Conservation (phyloP, 2,888 invertebrate species). For the Tiphia femorata region DNA sequence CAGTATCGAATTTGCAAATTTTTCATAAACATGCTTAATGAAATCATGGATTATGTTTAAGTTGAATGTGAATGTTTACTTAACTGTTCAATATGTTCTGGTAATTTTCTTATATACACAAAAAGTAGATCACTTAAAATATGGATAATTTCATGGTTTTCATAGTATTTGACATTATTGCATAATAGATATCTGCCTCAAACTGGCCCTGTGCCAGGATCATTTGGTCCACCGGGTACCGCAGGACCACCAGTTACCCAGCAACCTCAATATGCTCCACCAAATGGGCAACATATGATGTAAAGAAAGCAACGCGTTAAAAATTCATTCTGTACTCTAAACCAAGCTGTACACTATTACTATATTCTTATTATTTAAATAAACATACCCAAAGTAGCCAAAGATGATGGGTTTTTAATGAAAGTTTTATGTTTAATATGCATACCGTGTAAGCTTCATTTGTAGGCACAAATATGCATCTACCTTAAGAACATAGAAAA, state of each 20-base stretch:
- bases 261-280: conserved; percentile 59
- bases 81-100: too few relatives aligned
- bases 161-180: conserved; percentile 17
- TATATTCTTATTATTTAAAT: conserved; percentile 57
- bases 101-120: too few relatives aligned
- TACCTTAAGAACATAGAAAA: conserved; percentile 10
- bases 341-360: conserved; percentile 58
- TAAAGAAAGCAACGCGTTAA: conserved; percentile 43
- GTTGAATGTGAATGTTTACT: too few relatives aligned
- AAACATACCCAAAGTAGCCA: conserved; percentile 56
- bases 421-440: conserved; percentile 35
- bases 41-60: too few relatives aligned
- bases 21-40: too few relatives aligned
- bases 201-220: conserved; percentile 49
- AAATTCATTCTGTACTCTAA: conserved; percentile 48
- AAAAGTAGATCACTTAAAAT: background rate
- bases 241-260: conserved; percentile 52
- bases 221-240: conserved; percentile 54
- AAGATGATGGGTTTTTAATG: conserved; percentile 54
- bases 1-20: too few relatives aligned
- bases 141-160: background rate
- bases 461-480: conserved; percentile 11
- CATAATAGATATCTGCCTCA: conserved; percentile 56
- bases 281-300: conserved; percentile 65
- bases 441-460: conserved; percentile 24